A percentile compares a stretch with the other conserved stretches of the same genome.
These are phyloP conservation scores for Brachystomella parvula DNA, from an alignment of 1,140 invertebrate genomes.

Conservation along the genomic window DNA sequence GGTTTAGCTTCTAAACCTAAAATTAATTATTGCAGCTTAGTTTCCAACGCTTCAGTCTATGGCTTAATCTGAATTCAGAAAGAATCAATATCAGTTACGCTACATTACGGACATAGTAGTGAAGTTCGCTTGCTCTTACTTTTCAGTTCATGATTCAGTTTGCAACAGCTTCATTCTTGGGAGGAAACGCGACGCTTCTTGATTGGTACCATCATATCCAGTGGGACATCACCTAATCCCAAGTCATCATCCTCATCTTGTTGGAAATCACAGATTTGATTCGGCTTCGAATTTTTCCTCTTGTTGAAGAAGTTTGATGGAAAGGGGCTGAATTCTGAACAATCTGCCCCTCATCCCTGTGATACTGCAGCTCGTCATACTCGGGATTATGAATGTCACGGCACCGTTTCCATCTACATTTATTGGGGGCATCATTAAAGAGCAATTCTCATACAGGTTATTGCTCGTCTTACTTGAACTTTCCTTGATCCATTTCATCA, in stretches of 20 bases:
- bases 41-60: not conserved
- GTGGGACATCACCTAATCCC: constrained; percentile 10
- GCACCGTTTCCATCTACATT: not conserved
- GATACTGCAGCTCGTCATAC: not conserved
- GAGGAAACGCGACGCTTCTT: constrained; percentile 32
- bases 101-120: too few relatives aligned
- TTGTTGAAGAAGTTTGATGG: constrained; percentile 16
- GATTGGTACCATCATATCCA: constrained; percentile 37
- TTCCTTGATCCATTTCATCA: constrained; percentile 36
- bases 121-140: too few relatives aligned
- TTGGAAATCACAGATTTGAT: constrained; percentile 38
- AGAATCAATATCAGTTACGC: not conserved
- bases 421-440: constrained; percentile 4
- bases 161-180: not conserved
- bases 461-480: constrained; percentile 14
- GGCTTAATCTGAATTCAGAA: not conserved
- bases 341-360: not conserved
- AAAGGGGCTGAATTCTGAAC: not conserved
- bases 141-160: not conserved
- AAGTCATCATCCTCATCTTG: constrained; percentile 12
- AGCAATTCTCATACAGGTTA: not conserved
- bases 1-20: too few relatives aligned
- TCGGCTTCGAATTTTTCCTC: constrained; percentile 36
- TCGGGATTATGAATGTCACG: not conserved
- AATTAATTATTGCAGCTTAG: not conserved